Conservation (phyloP, 2,888 invertebrate genomes). For the Polydrusus cervinus region DNA sequence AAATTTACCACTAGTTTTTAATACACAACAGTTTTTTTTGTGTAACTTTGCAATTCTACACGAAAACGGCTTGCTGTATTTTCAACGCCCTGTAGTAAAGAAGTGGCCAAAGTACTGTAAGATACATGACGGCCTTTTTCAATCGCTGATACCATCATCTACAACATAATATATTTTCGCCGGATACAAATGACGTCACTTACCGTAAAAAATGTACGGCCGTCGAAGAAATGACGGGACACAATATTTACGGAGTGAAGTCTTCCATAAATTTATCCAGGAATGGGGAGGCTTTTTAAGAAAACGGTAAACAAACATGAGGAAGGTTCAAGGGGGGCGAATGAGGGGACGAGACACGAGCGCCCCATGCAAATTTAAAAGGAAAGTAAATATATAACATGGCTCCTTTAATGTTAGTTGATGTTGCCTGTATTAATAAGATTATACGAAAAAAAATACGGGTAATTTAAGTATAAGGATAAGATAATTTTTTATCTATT, state of each 20-base stretch:
- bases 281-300: constrained; percentile 7
- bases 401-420: no score
- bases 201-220: constrained; percentile 21
- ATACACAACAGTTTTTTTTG: no score
- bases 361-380: neutral
- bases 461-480: no score
- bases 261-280: constrained; percentile 18
- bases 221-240: constrained; percentile 12
- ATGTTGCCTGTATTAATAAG: no score
- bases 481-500: no score
- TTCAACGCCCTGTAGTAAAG: no score
- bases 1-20: no score
- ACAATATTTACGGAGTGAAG: constrained; percentile 19
- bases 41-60: no score
- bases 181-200: constrained; percentile 26
- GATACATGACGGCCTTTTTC: neutral
- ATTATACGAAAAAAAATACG: no score
- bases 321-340: no score
- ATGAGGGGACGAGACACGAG: neutral
- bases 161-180: constrained; percentile 16
- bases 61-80: no score
- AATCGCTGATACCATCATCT: constrained; percentile 8
- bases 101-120: no score
- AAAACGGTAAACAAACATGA: constrained; percentile 26
- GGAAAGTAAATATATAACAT: neutral